Evolutionary conservation across 2,888 invertebrate genomes (phyloP), one percentile per base, ranked within the genome.

Genomic region (Apodemia duryi): DNA sequence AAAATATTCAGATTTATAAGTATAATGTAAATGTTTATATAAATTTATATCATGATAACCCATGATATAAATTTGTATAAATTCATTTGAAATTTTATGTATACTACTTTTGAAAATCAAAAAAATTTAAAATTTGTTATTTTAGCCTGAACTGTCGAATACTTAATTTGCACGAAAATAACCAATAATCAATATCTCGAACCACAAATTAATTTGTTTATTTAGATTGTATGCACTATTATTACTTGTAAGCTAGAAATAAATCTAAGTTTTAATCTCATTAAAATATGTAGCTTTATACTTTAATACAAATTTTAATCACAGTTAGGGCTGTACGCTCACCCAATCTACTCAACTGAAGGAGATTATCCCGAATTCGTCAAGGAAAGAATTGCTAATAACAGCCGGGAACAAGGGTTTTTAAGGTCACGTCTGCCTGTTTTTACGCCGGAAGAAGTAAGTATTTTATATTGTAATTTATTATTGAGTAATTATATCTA

Each of bases 311-410:
- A 57, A 11, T 57, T 57, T 57, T 57, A 57, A 32, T 57, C 69
- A 43, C 75, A 93, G 93, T 60, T 92, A 29, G 93, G 91, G 13
- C 74, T 91, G 51, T 92, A 83, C 69, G 91, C 93, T 2, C 89
- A 93, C 74, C 92, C 93, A 9, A 91, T 93, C 71, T 93, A 81
- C 73, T 89, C 91, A 1, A 79, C 84, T 43, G 72, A 80, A 52
- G 93, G 93, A 1, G 88, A 92, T 72, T 93, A 93, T 71, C 93
- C 93, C 0, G 73, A 70, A 11, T 72, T 88, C 5, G 91, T 93
- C 68, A 84, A 90, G n/a, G 80, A 90, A 68, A 79, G 83, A 70
- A 72, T 93, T 32, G 87, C 88, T 68, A 80, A 79, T 51, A 83
- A 85, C 71, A 93, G 93, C 73, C 65, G 73, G 10, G 71, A 76